Evolutionary conservation across 2,888 invertebrate species (phyloP), one percentile per base, ranked within the genome.

Genomic region (Thera britannica): DNA sequence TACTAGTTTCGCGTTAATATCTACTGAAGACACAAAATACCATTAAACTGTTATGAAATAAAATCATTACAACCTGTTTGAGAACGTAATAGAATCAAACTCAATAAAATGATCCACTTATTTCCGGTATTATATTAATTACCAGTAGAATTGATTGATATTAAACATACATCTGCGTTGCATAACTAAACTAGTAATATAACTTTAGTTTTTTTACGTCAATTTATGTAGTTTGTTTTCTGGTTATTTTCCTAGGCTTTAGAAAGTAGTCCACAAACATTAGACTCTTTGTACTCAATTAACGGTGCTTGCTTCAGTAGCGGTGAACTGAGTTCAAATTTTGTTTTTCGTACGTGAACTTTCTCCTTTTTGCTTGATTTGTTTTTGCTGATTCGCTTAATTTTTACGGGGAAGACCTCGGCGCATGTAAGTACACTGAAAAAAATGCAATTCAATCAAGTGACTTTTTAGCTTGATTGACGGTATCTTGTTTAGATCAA

Each of bases 201-300:
- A 51, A 1, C 3, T 12, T n/a, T 12, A 9, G 5, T 34, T 56
- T 52, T 34, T 55, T 51, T 64, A 58, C 51, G 57, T 58, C 35
- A 59, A 58, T 52, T 34, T 23, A 54, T 65, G 54, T 46, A 58
- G 49, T 57, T 58, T n/a, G 36, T 58, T 60, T 60, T 55, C 46
- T 60, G 4, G 36, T 54, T 58, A 55, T 41, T 62, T 59, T 58
- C 41, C 58, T 52, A 58, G 58, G 34, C 3, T 54, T 70, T 70
- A 70, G 70, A 70, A 70, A 70, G 70, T 63, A 34, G 62, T 48
- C 57, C 55, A 65, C 46, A 48, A 60, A 72, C 69, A 73, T 70
- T 74, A 71, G 72, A 57, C 67, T 68, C 62, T 69, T 72, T 70
- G 58, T 62, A 68, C 65, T 69, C 67, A 69, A 73, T 73, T 75